Evolutionary conservation across 1,140 invertebrate genomes (phyloP).

Genomic region (Orius laevigatus): DNA sequence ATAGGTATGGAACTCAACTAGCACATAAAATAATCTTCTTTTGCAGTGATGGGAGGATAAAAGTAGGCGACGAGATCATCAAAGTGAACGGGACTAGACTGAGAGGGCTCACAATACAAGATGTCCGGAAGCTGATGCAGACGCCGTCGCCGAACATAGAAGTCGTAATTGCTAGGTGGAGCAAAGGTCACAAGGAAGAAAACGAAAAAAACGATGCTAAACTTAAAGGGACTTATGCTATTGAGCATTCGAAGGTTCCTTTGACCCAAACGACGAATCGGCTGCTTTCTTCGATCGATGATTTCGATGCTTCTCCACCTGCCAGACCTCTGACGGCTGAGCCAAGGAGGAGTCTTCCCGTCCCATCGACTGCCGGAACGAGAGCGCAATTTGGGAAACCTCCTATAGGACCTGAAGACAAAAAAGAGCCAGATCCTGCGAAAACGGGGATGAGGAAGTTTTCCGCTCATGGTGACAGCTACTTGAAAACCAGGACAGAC

Average conservation of each 20-base stretch:
- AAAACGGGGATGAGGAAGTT: conserved; percentile 26
- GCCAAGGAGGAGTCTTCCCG: background rate
- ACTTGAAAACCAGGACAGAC: conserved; percentile 11
- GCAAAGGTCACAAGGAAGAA: background rate
- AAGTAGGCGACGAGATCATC: conserved; percentile 47
- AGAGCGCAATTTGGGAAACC: conserved; percentile 3
- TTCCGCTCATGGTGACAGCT: conserved; percentile 21
- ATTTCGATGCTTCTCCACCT: background rate
- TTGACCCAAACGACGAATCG: conserved; percentile 7
- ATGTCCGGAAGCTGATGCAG: conserved; percentile 39
- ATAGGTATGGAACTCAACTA: conserved; percentile 28
- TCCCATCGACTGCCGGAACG: background rate
- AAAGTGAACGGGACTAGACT: conserved; percentile 46
- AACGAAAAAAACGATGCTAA: background rate
- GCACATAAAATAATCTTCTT: conserved; percentile 5
- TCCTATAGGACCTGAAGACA: conserved; percentile 14
- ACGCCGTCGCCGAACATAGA: conserved; percentile 35
- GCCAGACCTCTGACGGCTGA: background rate
- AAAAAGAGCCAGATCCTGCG: conserved; percentile 15
- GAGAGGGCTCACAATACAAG: conserved; percentile 38
- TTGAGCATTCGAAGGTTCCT: conserved; percentile 3
- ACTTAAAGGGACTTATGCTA: background rate
- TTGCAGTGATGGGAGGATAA: conserved; percentile 36
- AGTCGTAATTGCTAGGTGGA: conserved; percentile 32
- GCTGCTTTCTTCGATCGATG: background rate